A percentile compares a stretch with the other conserved stretches of the same genome.
phyloP scores from a whole-genome alignment of 2,797 vertebrate species.

The Naso thynnoides region DNA sequence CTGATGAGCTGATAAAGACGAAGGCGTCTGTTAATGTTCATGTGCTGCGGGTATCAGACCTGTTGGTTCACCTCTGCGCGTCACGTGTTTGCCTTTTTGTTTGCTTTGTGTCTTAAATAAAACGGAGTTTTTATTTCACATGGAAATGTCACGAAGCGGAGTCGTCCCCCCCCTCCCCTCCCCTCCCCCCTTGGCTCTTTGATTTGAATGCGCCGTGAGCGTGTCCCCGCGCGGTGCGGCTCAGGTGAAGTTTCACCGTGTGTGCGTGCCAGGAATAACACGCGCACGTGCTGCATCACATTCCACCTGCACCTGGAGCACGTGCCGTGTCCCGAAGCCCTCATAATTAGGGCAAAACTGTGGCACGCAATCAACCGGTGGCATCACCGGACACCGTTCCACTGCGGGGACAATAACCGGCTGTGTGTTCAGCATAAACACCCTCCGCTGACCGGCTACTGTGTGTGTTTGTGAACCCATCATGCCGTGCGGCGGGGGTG shows the following conservation, averaged over 20 bases:
- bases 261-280: conserved; percentile 31
- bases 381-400: background rate
- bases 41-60: background rate
- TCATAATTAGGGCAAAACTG: conserved; percentile 5
- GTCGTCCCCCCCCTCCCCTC: too few relatives aligned
- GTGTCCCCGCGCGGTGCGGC: background rate
- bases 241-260: conserved; percentile 55
- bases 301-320: conserved; percentile 52
- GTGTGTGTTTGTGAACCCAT: background rate
- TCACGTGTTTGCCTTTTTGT: background rate
- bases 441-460: background rate
- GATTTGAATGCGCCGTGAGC: background rate
- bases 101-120: background rate
- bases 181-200: too few relatives aligned
- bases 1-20: background rate
- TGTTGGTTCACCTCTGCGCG: background rate
- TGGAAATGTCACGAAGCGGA: background rate
- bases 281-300: conserved; percentile 69
- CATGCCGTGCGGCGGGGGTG: conserved; percentile 1
- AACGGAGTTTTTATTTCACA: background rate
- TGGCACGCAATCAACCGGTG: conserved; percentile 12
- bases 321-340: conserved; percentile 53
- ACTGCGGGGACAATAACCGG: background rate
- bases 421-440: background rate
- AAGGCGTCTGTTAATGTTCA: background rate